phyloP scores from a whole-genome alignment of 2,888 invertebrate species.

The Ceramica pisi region DNA sequence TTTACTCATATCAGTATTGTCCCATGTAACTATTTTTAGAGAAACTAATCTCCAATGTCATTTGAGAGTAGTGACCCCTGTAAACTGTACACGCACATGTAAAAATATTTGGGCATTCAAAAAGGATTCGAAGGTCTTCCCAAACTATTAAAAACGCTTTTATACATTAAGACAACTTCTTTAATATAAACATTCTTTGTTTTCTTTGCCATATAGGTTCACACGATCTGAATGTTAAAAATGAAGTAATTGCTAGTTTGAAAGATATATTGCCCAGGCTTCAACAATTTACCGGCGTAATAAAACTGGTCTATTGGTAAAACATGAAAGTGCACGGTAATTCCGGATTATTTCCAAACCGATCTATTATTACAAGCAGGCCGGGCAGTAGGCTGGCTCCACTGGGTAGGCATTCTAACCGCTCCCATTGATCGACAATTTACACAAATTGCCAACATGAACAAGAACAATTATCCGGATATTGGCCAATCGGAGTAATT shows the following conservation, averaged over 20 bases:
- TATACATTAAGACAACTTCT: neutral
- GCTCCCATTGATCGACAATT: constrained; percentile 33
- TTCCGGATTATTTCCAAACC: constrained; percentile 63
- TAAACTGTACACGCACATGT: neutral
- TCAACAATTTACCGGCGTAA: constrained; percentile 48
- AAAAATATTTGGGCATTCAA: neutral
- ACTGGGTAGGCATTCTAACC: constrained; percentile 36
- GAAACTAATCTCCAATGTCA: neutral
- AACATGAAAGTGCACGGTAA: constrained; percentile 63
- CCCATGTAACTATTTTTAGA: too few relatives aligned
- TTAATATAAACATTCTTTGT: neutral
- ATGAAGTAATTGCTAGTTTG: constrained; percentile 15
- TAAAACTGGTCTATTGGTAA: constrained; percentile 54
- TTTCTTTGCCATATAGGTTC: neutral
- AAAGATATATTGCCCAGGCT: constrained; percentile 42
- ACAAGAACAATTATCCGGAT: constrained; percentile 34
- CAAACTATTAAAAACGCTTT: constrained; percentile 3
- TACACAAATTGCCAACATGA: constrained; percentile 33
- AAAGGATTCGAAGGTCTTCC: neutral
- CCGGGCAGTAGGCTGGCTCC: constrained; percentile 13
- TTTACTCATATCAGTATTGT: neutral
- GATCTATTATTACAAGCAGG: constrained; percentile 53
- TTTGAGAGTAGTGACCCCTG: constrained; percentile 17
- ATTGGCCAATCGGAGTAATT: constrained; percentile 11
- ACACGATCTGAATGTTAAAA: constrained; percentile 4